A percentile compares a stretch with the other conserved stretches of the same genome.
phyloP scores from a whole-genome alignment of 2,797 vertebrate species.

The Coregonus sp. region DNA sequence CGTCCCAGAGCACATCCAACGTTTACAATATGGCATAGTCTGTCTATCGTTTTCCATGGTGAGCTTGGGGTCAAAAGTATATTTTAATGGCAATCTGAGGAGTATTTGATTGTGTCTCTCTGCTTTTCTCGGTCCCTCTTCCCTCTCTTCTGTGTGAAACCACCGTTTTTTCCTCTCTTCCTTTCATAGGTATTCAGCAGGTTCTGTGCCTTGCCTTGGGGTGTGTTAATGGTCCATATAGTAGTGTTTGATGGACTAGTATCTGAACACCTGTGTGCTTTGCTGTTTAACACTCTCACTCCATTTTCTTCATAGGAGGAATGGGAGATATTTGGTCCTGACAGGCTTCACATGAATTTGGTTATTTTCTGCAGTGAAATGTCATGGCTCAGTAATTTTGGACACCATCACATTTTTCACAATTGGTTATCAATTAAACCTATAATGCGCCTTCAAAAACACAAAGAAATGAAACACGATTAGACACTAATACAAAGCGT shows the following conservation, averaged over 20 bases:
- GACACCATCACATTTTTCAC: slow-evolving; percentile 51
- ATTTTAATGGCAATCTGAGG: too few species aligned
- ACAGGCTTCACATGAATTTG: background rate
- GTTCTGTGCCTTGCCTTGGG: too few species aligned
- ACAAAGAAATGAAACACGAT: slow-evolving; percentile 62
- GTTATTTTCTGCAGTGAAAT: slow-evolving; percentile 25
- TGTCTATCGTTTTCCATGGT: too few species aligned
- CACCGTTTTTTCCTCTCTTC: too few species aligned
- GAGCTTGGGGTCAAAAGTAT: too few species aligned
- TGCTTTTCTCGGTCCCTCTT: too few species aligned
- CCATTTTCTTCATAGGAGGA: background rate
- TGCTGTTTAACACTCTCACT: too few species aligned
- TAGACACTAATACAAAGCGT: slow-evolving; percentile 64
- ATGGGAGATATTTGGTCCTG: background rate
- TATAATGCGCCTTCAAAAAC: slow-evolving; percentile 41
- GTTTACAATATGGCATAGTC: too few species aligned
- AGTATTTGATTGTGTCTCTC: too few species aligned
- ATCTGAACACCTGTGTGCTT: background rate
- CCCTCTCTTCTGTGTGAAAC: too few species aligned
- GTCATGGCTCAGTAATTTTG: slow-evolving; percentile 34
- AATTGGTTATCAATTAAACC: slow-evolving; percentile 55
- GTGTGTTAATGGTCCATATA: background rate
- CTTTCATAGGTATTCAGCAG: too few species aligned
- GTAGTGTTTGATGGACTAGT: background rate
- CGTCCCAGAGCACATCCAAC: too few species aligned